Base-by-base conservation (phyloP, 2,888 invertebrate species). In the Polyommatus iphigenia region DNA sequence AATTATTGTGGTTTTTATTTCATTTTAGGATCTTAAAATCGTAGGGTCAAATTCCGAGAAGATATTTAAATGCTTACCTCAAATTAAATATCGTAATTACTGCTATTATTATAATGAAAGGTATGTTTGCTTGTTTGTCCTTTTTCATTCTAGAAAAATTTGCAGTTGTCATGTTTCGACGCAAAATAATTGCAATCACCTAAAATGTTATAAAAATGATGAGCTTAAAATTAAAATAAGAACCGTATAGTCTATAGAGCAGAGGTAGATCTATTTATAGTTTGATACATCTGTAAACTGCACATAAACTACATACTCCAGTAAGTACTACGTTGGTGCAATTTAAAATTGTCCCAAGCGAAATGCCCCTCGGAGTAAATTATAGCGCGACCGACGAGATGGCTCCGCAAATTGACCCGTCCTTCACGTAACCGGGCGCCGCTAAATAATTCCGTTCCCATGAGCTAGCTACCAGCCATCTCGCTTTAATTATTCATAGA, bases 401-500 rank as follows among this genome's bases (percentile, higher is more conserved):
- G 86, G 87, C 84, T 86, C 88, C 86, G 93, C 91, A 94, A 93
- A 94, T 93, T 93, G 93, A 94, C 92, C 93, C 90, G 93, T 93
- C 93, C 90, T 90, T 91, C 91, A 84, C 85, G 85, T 85, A 84
- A 85, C 85, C 87, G 85, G 85, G 85, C 87, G 87, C 87, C 88
- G 87, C 85, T 89, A 91, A 90, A 90, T 89, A 90, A 92, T 89
- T 90, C 91, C 89, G 90, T 93, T 94, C 94, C 94, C 94, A 93
- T 93, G 92, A 90, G 90, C 92, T 91, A 93, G 91, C 92, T 92
- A 90, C 92, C 90, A 91, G 92, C 93, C 90, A 92, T 92, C 92
- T 94, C 90, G 85, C 90, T 93, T 94, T 93, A 94, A 94, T 94
- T 94, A 94, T 94, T 94, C 93, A 93, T 94, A 93, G 92, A 89